Base-by-base conservation (phyloP, 2,113 vertebrate species). In the Phodopus roborovskii region DNA sequence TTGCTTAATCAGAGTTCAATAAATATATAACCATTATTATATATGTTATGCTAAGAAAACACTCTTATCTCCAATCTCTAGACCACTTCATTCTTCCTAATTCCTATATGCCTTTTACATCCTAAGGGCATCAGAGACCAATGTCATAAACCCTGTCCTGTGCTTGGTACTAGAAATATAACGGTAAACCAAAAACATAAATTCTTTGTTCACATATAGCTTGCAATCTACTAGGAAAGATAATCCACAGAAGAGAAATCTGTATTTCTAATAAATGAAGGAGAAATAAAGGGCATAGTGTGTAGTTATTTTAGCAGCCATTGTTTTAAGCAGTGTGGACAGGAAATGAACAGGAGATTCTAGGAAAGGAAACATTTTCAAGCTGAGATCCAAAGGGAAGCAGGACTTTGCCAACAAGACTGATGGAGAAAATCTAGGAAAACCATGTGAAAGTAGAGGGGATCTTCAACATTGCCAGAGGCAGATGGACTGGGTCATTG, bases 1-100 rank as follows among this genome's bases (percentile, higher is more conserved):
- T 96, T 94, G 84, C 28, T 89, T 68, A 81, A 90, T 48, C 48
- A 88, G 22, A 71, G 3, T 81, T 70, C 89, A 92, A 66, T 70
- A 81, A 91, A 70, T 71, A 16, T 81, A 92, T 8, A 94, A 71
- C 71, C 53, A 85, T 33, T 53, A 56, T 79, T 16, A 45, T 36
- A 56, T 13, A 92, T 48, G 30, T 58, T 79, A 24, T 66, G 5
- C 16, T 91, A 91, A 93, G 36, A 68, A 92, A 88, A 74, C 36
- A 92, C 45, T 74, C 26, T 36, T 33, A 73, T 33, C 71, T 20
- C 81, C 3, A 56, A 58, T 92, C n/a, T 36, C 68, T 60, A 88
- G 7, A 83, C 78, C 15, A 82, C 75, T 68, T 7, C 5, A 26
- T 56, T 56, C 24, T 22, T 92, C 56, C n/a, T 92, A 53, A 87